These are phyloP conservation scores for Bujurquina vittata DNA, from an alignment of 2,113 vertebrate species.

Conservation along the genomic window DNA sequence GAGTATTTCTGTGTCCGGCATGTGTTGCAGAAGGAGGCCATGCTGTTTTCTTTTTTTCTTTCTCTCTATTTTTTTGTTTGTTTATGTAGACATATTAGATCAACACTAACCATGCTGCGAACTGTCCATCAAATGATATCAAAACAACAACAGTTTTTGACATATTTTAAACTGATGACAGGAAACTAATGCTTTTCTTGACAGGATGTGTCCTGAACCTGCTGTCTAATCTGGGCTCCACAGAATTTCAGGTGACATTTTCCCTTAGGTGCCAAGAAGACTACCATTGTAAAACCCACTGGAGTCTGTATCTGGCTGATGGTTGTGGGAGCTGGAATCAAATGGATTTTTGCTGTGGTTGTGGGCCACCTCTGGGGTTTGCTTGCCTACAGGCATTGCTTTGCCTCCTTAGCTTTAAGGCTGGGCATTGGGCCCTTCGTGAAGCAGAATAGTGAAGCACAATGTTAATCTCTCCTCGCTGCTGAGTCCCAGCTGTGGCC, in stretches of 20 bases:
- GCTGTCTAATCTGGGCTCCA: conserved; percentile 1
- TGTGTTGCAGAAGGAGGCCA: not conserved
- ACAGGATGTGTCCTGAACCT: not conserved
- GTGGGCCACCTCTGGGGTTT: conserved; percentile 56
- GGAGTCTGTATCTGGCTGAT: conserved; percentile 39
- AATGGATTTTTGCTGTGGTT: conserved; percentile 43
- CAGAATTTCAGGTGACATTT: conserved; percentile 49
- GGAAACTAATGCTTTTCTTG: not conserved
- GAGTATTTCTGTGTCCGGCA: not conserved
- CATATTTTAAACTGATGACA: not conserved
- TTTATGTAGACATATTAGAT: not conserved
- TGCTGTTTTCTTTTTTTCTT: not conserved
- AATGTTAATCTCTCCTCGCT: conserved; percentile 65
- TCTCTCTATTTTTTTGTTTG: not conserved
- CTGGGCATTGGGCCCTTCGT: conserved; percentile 56
- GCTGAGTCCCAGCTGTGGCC: conserved; percentile 62
- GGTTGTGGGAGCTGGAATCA: conserved; percentile 51
- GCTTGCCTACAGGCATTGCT: conserved; percentile 53
- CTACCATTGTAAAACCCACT: conserved; percentile 29
- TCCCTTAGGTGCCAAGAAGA: conserved; percentile 25
- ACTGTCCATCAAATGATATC: not conserved
- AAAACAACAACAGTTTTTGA: not conserved
- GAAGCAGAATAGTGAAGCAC: conserved; percentile 57
- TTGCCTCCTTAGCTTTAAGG: conserved; percentile 64
- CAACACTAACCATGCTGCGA: not conserved